Evolutionary conservation across 2,113 vertebrate genomes (phyloP), one percentile per base, ranked within the genome.

Genomic region (Orthonyx spaldingii): DNA sequence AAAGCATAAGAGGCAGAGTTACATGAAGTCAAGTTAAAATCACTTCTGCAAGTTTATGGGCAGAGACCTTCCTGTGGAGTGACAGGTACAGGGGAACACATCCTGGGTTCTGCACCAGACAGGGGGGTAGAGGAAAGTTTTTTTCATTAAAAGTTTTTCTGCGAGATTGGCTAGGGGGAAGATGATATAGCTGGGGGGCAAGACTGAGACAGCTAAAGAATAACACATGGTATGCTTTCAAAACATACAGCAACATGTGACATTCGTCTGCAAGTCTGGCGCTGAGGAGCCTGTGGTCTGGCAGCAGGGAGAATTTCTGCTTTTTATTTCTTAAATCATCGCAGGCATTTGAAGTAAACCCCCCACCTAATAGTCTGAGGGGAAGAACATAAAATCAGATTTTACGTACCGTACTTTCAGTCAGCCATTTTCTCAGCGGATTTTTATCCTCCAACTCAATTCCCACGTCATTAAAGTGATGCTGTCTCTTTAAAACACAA

Each of bases 221-320:
- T 98, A 98, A 98, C 98, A 98, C 98, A 98, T 98, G 98, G 98
- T 97, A 92, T 84, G 91, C 92, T 89, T 96, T 94, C 94, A 87
- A 96, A 97, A 96, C 93, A 97, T 96, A 96, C 94, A 90, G 93
- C 96, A 97, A 97, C 97, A 97, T 98, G 96, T 97, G 97, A 96
- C 91, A 96, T 95, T 97, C 56, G 98, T 98, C 98, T 98, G 96
- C 94, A 68, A 97, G 97, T 97, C 97, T 97, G 98, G 98, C 97
- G 39, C 95, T 96, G 96, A 98, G 98, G 98, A 98, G 98, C 97
- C 98, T 98, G 98, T 97, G 98, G 98, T 97, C 97, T 98, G 98
- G 98, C 98, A 97, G 66, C 44, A 78, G 90, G 23, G 32, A 61
- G 94, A 93, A 95, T 98, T 98, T 98, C 97, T 94, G 77, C 88